Conservation (phyloP, 2,888 invertebrate genomes). For the Euzetes globulus region DNA sequence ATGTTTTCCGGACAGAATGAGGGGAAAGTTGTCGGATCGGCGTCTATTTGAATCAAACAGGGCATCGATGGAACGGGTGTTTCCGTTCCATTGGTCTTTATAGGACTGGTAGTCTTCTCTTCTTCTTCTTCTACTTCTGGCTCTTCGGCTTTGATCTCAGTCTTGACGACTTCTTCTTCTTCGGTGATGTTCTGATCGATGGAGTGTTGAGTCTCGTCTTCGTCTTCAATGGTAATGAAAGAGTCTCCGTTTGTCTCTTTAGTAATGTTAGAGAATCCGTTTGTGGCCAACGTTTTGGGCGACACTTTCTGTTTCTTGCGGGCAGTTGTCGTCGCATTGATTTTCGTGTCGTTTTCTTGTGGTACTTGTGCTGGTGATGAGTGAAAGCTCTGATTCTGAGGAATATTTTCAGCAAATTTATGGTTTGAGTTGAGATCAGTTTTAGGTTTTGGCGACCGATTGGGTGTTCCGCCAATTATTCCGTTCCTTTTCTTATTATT, state of each 20-base stretch:
- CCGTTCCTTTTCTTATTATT: neutral
- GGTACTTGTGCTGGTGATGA: neutral
- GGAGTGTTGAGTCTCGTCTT: constrained; percentile 10
- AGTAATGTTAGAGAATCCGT: neutral
- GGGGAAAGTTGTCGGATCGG: constrained; percentile 34
- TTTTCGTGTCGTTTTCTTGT: neutral
- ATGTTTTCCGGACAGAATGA: constrained; percentile 17
- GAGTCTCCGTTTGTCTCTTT: neutral
- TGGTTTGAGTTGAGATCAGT: constrained; percentile 5
- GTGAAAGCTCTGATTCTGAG: constrained; percentile 20
- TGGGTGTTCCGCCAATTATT: constrained; percentile 3
- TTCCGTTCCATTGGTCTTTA: neutral
- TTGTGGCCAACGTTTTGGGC: constrained; percentile 17
- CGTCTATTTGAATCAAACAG: constrained; percentile 34
- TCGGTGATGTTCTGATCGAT: no score
- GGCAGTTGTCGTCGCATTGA: no score
- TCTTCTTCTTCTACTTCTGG: no score
- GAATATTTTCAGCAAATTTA: constrained; percentile 4
- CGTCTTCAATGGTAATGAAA: constrained; percentile 3
- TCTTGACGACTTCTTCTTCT: neutral
- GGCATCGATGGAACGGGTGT: constrained; percentile 17
- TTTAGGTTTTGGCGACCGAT: constrained; percentile 1
- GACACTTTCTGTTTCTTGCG: constrained; percentile 28
- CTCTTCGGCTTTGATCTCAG: neutral
- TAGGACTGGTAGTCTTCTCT: neutral